Conservation (phyloP, 2,888 invertebrate species). For the Drosophila setosimentum region DNA sequence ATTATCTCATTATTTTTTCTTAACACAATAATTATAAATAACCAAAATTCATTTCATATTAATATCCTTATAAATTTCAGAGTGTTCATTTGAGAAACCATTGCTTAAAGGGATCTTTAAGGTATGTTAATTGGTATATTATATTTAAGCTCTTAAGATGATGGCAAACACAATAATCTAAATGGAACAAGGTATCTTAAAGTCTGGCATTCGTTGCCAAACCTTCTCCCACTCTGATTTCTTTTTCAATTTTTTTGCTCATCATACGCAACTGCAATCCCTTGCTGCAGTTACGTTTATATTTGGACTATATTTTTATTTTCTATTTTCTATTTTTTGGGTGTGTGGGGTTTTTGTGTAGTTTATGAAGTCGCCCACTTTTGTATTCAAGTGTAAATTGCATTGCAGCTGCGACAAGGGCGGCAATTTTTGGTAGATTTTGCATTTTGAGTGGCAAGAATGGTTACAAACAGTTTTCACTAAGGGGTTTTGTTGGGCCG, state of each 20-base stretch:
- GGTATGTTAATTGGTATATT: neutral
- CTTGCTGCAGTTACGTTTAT: conserved; percentile 55
- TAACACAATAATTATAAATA: neutral
- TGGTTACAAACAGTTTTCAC: conserved; percentile 51
- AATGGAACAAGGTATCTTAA: neutral
- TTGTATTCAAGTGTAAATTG: conserved; percentile 79
- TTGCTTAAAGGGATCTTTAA: neutral
- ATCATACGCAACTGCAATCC: conserved; percentile 36
- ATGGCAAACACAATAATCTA: neutral
- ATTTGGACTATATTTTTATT: conserved; percentile 26
- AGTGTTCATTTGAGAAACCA: neutral
- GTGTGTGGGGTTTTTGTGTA: neutral
- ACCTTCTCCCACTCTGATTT: neutral
- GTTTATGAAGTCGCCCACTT: conserved; percentile 58
- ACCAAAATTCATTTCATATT: too few species aligned
- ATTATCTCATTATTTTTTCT: neutral
- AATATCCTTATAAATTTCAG: neutral
- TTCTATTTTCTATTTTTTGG: conserved; percentile 4
- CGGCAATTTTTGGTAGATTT: conserved; percentile 64
- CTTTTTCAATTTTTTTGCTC: conserved; percentile 15
- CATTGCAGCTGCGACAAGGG: conserved; percentile 72
- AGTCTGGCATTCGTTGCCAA: neutral
- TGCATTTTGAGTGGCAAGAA: conserved; percentile 71
- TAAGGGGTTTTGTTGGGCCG: conserved; percentile 41
- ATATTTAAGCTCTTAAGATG: neutral